Conservation (phyloP, 2,113 vertebrate genomes). For the Hepsetus odoe region DNA sequence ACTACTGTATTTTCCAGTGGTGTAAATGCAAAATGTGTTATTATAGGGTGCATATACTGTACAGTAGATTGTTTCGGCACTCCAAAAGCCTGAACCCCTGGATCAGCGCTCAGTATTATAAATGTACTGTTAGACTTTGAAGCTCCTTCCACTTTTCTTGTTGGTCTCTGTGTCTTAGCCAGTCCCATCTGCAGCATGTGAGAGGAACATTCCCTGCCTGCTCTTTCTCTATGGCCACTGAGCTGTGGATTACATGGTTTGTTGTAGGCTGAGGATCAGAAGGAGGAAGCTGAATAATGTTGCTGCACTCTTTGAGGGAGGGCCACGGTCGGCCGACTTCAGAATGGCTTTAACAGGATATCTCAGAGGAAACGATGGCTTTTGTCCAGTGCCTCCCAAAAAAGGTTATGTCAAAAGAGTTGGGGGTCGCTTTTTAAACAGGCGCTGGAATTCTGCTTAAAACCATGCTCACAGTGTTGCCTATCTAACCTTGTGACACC, state of each 20-base stretch:
- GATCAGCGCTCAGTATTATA: slow-evolving; percentile 17
- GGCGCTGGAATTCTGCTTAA: slow-evolving; percentile 76
- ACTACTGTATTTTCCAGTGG: too few relatives aligned
- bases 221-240: slow-evolving; percentile 79
- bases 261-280: slow-evolving; percentile 80
- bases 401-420: slow-evolving; percentile 73
- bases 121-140: slow-evolving; percentile 21
- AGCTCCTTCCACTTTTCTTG: slow-evolving; percentile 27
- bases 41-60: not conserved
- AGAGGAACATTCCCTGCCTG: slow-evolving; percentile 70
- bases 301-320: slow-evolving; percentile 76
- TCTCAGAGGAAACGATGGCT: slow-evolving; percentile 80
- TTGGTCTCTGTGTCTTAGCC: slow-evolving; percentile 29
- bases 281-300: slow-evolving; percentile 81
- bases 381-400: slow-evolving; percentile 72
- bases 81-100: slow-evolving; percentile 7
- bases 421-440: slow-evolving; percentile 74
- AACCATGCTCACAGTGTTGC: slow-evolving; percentile 71
- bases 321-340: slow-evolving; percentile 74
- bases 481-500: slow-evolving; percentile 77
- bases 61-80: not conserved
- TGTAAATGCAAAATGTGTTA: not conserved
- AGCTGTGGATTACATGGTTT: slow-evolving; percentile 81
- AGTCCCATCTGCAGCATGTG: slow-evolving; percentile 52
- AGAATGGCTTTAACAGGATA: slow-evolving; percentile 82